Evolutionary conservation across 1,140 invertebrate species (phyloP), one percentile per base, ranked within the genome.

Genomic region (Diorhabda sublineata): DNA sequence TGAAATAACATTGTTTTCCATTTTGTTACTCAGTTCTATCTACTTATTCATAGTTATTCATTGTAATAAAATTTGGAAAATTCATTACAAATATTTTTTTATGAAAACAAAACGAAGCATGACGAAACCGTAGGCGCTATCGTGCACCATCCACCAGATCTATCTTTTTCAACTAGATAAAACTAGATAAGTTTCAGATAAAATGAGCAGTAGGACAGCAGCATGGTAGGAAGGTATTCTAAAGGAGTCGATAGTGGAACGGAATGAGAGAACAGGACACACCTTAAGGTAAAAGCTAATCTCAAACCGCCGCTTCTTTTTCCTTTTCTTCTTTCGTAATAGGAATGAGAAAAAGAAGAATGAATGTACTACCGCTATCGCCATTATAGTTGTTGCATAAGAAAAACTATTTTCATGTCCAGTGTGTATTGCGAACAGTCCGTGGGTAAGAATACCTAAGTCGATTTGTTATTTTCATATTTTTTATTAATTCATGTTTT

Each of bases 121-220:
- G 26, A 26, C 26, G 26, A 26, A 26, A 52, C 47, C 47, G n/a
- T n/a, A 8, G 47, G 47, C 47, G 47, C n/a, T 52, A 52, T 8
- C 6, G 47, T 52, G n/a, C n/a, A 8, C 47, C 47, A 52, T 52
- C n/a, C 47, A n/a, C 47, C 47, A 4, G n/a, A 52, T 52, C 47
- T 52, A 52, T 52, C 6, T 8, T 8, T 26, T 26, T 52, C 47
- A 8, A 52, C 6, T 52, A 52, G 47, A 52, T 52, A 52, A 52
- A 52, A 52, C 47, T 52, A 52, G 47, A 52, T 52, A 52, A 52
- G 47, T 52, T 8, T 52, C n/a, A 52, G 47, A 52, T 52, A 52
- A 52, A 8, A n/a, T n/a, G n/a, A 52, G 47, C 47, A 52, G 47
- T n/a, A 52, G 47, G 47, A 52, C 6, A 52, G 6, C 47, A 52